Evolutionary conservation across 2,113 vertebrate genomes (phyloP).

Genomic region (Panthera tigris): DNA sequence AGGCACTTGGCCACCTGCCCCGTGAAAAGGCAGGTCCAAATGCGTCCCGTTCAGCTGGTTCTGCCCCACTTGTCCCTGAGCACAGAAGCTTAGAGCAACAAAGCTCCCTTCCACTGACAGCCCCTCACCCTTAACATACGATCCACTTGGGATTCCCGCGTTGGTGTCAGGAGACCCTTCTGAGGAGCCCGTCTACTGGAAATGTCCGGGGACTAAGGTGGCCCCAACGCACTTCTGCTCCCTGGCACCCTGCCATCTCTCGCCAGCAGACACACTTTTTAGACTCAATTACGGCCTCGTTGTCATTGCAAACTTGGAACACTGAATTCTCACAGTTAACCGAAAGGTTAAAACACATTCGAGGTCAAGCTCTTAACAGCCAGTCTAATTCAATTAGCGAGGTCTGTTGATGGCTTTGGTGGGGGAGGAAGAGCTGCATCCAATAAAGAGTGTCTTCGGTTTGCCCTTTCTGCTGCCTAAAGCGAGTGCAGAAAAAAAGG

Average conservation of each 20-base stretch:
- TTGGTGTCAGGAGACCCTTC: not conserved
- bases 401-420: not conserved
- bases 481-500: not conserved
- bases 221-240: not conserved
- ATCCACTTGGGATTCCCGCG: accelerated
- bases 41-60: not conserved
- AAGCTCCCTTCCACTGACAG: not conserved
- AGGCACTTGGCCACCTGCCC: not conserved
- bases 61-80: not conserved
- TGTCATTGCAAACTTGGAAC: not conserved
- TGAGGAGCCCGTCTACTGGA: accelerated
- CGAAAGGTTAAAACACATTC: not conserved
- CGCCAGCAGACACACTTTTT: not conserved
- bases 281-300: not conserved
- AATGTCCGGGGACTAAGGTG: not conserved
- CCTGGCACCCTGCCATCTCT: accelerated
- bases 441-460: not conserved
- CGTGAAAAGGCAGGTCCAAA: not conserved
- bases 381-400: not conserved
- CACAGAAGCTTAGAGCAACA: not conserved
- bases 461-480: not conserved
- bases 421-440: not conserved
- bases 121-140: too few relatives aligned
- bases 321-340: not conserved
- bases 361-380: not conserved